Base-by-base conservation (phyloP, 2,113 vertebrate genomes). In the Atlantisia rogersi region DNA sequence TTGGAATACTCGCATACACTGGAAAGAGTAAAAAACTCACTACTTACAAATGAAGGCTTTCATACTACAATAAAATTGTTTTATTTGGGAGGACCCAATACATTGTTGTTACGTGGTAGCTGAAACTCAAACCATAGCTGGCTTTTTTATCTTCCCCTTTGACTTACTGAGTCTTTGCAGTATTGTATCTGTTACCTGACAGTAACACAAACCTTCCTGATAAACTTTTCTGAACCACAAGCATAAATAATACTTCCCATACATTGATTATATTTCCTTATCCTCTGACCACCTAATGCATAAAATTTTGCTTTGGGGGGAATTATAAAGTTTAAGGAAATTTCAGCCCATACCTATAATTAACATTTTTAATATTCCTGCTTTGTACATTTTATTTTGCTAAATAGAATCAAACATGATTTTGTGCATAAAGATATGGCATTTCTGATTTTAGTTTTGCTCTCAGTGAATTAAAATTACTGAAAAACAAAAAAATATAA, bases 81-180 rank as follows among this genome's bases (percentile, higher is more conserved):
- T 39, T 48, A 13, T 24, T 52, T 39, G 71, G 15, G 29, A 82
- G 11, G 20, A 77, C 9, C 5, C 9, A 53, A 22, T 12, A 28
- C 0, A 0, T 40, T 37, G 20, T 20, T 2, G 0, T 44, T 59
- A 10, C 16, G 2, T 31, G 16, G 19, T 37, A 76, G 11, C 6
- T 8, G 46, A 31, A n/a, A 52, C 22, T 59, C 7, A 53, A 35
- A 68, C 5, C 1, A 8, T 11, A 15, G 14, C 5, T 48, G 87
- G 44, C 17, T 73, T 48, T 26, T 91, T 82, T 11, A 40, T 22
- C 73, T 92, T 94, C 29, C 15, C 13, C 35, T 81, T 59, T 76
- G 32, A 32, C 9, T 37, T n/a, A 46, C 8, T 11, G 26, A 40
- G 15, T 14, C 4, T 16, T 48, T 82, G 6, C 4, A 83, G 29